Percentiles rank a stretch among this genome's conserved stretches.
phyloP scores from a whole-genome alignment of 2,888 invertebrate species.

The Leptura quadrifasciata region DNA sequence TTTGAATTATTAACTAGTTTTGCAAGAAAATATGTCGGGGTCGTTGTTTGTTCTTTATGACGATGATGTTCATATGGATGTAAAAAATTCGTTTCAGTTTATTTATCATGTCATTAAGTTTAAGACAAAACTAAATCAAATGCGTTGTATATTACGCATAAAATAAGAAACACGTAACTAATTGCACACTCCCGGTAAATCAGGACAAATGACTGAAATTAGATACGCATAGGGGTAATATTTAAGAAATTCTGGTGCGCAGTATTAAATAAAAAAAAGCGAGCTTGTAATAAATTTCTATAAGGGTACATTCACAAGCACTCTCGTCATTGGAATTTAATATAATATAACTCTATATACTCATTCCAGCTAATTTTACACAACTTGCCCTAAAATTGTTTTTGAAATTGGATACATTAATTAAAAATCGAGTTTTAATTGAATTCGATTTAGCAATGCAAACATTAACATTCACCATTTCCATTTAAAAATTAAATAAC shows the following conservation, averaged over 20 bases:
- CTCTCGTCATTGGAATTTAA: not conserved
- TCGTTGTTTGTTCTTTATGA: too few species aligned
- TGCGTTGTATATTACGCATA: too few species aligned
- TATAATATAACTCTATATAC: not conserved
- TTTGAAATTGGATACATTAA: not conserved
- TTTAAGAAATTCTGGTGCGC: conserved; percentile 1
- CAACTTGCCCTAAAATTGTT: not conserved
- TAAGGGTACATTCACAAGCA: conserved; percentile 19
- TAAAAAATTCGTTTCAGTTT: too few species aligned
- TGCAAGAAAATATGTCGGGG: too few species aligned
- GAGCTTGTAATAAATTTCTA: not conserved
- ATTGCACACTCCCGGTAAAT: too few species aligned
- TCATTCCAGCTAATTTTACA: not conserved
- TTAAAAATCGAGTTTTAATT: conserved; percentile 3
- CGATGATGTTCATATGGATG: too few species aligned
- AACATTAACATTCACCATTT: conserved; percentile 6
- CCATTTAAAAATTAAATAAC: conserved; percentile 15
- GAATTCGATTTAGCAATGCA: not conserved
- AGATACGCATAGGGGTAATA: conserved; percentile 3
- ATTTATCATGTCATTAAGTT: too few species aligned
- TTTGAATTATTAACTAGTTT: too few species aligned
- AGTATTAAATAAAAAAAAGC: not conserved
- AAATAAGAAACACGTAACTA: too few species aligned
- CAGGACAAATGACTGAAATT: not conserved
- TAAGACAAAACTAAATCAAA: too few species aligned